Conservation (phyloP, 2,113 vertebrate genomes). For the Atrichornis clamosus region DNA sequence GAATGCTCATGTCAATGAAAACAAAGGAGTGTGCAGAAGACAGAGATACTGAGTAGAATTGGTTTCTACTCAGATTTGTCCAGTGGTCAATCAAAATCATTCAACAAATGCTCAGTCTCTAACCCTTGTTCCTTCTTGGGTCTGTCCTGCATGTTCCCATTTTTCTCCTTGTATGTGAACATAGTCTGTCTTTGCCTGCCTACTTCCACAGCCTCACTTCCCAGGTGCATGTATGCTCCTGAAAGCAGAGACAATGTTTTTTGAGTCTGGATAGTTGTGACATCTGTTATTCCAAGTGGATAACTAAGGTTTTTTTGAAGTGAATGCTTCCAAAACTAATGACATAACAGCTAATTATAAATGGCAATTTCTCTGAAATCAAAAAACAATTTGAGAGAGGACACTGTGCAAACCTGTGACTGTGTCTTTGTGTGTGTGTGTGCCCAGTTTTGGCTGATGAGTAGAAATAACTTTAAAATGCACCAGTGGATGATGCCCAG, state of each 20-base stretch:
- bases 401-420: neutral
- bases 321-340: neutral
- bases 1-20: neutral
- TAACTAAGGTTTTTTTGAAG: neutral
- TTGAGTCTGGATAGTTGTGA: neutral
- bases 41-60: neutral
- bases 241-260: neutral
- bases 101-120: neutral
- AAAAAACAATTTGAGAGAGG: neutral
- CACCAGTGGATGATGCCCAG: neutral
- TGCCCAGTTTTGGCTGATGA: neutral
- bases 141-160: accelerated
- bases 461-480: neutral
- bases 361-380: neutral
- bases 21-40: neutral
- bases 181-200: neutral
- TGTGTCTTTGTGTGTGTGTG: neutral
- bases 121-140: neutral
- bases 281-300: neutral
- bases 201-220: neutral
- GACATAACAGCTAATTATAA: neutral
- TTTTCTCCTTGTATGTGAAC: neutral
- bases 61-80: neutral
- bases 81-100: neutral
- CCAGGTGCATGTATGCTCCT: neutral